A percentile compares a stretch with the other conserved stretches of the same genome.
phyloP scores from a whole-genome alignment of 23 tunicate species.

The Aplidium turbinatum region DNA sequence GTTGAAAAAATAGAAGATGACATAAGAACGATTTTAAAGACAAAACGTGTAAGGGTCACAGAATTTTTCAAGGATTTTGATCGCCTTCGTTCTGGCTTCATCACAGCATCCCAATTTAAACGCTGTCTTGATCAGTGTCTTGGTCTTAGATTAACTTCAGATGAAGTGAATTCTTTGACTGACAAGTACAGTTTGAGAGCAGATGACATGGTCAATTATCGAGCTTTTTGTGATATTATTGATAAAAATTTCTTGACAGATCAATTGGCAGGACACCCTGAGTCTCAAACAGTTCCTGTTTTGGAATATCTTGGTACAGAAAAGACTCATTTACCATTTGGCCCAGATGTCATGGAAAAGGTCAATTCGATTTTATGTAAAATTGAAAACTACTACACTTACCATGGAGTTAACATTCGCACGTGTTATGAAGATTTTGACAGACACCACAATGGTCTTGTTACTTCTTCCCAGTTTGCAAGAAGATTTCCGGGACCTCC shows the following conservation, averaged over 20 bases:
- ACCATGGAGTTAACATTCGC: constrained; percentile 75
- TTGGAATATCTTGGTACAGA: constrained; percentile 80
- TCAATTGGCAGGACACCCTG: constrained; percentile 52
- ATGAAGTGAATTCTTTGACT: constrained; percentile 41
- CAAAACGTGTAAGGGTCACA: constrained; percentile 77
- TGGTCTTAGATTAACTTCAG: constrained; percentile 41
- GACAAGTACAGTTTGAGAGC: constrained; percentile 56
- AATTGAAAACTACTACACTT: constrained; percentile 76
- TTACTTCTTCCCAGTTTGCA: constrained; percentile 76
- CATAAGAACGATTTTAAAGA: constrained; percentile 67
- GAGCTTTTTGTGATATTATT: constrained; percentile 68
- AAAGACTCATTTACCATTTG: constrained; percentile 45
- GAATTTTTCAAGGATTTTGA: constrained; percentile 97
- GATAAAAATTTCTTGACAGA: constrained; percentile 75
- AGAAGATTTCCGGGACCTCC: constrained; percentile 87
- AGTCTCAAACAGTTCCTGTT: constrained; percentile 33
- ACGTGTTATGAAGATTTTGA: constrained; percentile 89
- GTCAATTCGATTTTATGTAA: constrained; percentile 54
- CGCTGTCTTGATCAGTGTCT: constrained; percentile 80
- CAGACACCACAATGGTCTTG: constrained; percentile 80
- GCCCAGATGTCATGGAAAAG: constrained; percentile 35
- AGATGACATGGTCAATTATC: constrained; percentile 79
- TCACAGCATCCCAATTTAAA: constrained; percentile 81
- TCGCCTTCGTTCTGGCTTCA: constrained; percentile 83
- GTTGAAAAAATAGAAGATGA: constrained; percentile 64